phyloP scores from a whole-genome alignment of 1,140 invertebrate species.

The Aphelinus atriplicis region DNA sequence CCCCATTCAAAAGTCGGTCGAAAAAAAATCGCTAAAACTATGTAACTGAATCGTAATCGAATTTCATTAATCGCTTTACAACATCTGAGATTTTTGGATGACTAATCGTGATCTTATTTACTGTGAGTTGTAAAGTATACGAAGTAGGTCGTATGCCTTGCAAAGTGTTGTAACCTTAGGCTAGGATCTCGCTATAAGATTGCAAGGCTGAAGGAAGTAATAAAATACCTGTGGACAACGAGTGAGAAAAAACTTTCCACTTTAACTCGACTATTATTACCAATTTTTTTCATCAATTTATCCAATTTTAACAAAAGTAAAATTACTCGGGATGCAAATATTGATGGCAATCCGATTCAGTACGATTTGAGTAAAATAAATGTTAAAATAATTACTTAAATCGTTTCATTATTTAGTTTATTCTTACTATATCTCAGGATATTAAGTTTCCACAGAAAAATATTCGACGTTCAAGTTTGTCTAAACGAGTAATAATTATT shows the following conservation, averaged over 20 bases:
- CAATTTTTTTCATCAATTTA: no score
- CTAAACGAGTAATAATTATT: no score
- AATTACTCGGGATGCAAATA: no score
- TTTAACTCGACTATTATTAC: no score
- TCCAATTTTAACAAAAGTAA: no score
- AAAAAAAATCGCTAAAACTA: background rate
- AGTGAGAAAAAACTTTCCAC: background rate
- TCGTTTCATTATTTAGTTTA: no score
- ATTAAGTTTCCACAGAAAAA: no score
- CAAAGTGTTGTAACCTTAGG: constrained; percentile 25
- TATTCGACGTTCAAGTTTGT: no score
- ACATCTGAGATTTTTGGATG: constrained; percentile 22
- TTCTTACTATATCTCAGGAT: no score
- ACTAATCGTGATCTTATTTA: constrained; percentile 24
- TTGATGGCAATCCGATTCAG: no score
- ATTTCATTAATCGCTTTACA: constrained; percentile 16
- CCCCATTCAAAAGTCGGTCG: background rate
- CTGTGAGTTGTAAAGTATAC: constrained; percentile 16
- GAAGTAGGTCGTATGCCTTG: constrained; percentile 29
- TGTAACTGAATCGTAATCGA: background rate
- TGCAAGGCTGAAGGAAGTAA: constrained; percentile 29
- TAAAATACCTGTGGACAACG: constrained; percentile 17
- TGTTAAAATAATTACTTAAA: no score
- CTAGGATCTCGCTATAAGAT: constrained; percentile 24
- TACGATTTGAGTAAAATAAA: no score